A percentile compares a stretch with the other conserved stretches of the same genome.
Evolutionary conservation across 1,140 invertebrate species (phyloP).

Genomic region (Lepidurus arcticus): DNA sequence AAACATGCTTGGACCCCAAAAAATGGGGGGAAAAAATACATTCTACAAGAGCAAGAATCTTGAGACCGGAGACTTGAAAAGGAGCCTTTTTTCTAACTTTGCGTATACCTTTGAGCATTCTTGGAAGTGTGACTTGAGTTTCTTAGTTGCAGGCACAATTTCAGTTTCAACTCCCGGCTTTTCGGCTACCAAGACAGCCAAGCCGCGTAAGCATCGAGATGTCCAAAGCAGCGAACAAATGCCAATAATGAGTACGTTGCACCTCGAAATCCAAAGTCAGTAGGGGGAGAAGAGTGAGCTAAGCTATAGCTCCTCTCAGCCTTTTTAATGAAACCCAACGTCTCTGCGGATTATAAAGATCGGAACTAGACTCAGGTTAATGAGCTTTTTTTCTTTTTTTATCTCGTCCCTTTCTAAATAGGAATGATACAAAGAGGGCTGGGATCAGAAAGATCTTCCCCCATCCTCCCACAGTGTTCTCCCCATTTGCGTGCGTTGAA

Average conservation of each 20-base stretch:
- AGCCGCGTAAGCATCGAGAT: no score
- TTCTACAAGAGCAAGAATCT: neutral
- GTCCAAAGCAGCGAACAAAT: neutral
- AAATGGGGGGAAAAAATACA: neutral
- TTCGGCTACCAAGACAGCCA: no score
- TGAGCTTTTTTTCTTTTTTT: neutral
- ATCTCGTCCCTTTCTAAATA: neutral
- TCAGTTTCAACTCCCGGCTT: no score
- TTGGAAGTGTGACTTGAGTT: conserved; percentile 16
- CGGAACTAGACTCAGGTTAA: conserved; percentile 6
- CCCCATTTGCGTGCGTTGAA: neutral
- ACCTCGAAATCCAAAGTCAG: neutral
- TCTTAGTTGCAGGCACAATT: neutral
- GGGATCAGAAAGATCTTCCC: neutral
- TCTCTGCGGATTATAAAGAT: conserved; percentile 13
- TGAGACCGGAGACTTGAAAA: neutral
- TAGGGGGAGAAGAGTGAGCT: no score
- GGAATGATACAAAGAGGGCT: neutral
- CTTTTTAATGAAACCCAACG: neutral
- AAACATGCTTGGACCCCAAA: neutral
- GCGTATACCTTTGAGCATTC: neutral
- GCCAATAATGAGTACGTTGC: neutral
- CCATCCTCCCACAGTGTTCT: neutral
- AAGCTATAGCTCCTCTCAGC: neutral
- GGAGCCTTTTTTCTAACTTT: neutral